Conservation (phyloP, 2,113 vertebrate genomes). For the Etheostoma spectabile region DNA sequence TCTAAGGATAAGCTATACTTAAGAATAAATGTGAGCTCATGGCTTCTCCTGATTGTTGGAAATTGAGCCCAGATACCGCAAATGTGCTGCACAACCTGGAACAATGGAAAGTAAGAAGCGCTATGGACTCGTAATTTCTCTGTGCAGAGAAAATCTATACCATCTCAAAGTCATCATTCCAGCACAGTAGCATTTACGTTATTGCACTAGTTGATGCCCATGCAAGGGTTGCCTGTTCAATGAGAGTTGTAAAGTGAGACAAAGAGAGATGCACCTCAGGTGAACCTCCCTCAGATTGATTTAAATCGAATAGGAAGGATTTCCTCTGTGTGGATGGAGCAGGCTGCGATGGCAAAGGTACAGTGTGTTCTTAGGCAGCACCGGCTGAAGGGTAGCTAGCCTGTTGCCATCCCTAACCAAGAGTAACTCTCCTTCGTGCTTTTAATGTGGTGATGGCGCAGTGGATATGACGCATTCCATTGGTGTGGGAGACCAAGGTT, state of each 20-base stretch:
- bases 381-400: constrained; percentile 60
- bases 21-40: background rate
- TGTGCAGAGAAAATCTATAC: background rate
- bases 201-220: constrained; percentile 22
- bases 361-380: constrained; percentile 61
- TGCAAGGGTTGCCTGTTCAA: constrained; percentile 37
- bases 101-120: background rate
- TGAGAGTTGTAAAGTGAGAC: background rate
- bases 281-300: constrained; percentile 52
- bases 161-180: background rate
- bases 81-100: background rate
- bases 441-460: background rate
- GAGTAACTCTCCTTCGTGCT: background rate
- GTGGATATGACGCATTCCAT: no score
- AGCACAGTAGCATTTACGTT: background rate
- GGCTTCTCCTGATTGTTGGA: background rate
- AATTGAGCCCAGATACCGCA: background rate
- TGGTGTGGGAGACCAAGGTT: no score
- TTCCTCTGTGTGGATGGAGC: constrained; percentile 73
- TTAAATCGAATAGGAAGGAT: constrained; percentile 63
- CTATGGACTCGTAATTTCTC: background rate
- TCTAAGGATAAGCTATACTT: background rate
- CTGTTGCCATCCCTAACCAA: constrained; percentile 21
- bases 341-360: constrained; percentile 45
- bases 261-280: constrained; percentile 21